phyloP scores from a whole-genome alignment of 2,113 vertebrate genomes.

The Hyperoodon ampullatus region DNA sequence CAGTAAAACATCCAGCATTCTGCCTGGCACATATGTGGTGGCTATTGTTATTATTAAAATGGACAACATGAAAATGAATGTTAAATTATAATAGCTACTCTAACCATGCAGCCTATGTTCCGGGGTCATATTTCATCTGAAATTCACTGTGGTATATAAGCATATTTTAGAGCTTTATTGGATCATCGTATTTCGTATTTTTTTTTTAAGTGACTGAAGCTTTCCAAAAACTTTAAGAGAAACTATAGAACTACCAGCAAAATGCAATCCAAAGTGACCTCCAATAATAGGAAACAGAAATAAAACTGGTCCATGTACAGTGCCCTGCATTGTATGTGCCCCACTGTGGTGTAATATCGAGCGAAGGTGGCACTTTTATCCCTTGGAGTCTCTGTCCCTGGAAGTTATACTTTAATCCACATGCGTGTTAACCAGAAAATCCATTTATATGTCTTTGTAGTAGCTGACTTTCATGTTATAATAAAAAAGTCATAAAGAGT shows the following conservation, averaged over 20 bases:
- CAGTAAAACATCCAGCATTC: neutral
- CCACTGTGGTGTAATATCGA: neutral
- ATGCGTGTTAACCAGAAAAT: neutral
- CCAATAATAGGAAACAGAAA: neutral
- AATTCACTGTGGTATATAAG: neutral
- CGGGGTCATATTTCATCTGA: neutral
- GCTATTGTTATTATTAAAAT: neutral
- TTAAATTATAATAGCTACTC: neutral
- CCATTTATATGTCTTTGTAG: neutral
- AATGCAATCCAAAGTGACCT: neutral
- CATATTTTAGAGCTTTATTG: neutral
- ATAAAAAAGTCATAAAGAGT: neutral
- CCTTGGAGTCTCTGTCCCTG: neutral
- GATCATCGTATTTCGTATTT: neutral
- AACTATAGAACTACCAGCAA: neutral
- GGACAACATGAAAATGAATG: neutral
- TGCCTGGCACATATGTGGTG: neutral
- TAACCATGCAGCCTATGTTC: neutral
- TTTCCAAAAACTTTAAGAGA: neutral
- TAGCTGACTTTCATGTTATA: neutral
- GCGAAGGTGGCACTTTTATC: neutral
- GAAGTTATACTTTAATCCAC: neutral
- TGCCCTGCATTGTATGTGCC: neutral
- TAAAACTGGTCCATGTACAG: neutral
- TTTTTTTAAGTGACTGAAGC: neutral